Conservation (phyloP, 2,113 vertebrate species). For the Cepphus grylle region DNA sequence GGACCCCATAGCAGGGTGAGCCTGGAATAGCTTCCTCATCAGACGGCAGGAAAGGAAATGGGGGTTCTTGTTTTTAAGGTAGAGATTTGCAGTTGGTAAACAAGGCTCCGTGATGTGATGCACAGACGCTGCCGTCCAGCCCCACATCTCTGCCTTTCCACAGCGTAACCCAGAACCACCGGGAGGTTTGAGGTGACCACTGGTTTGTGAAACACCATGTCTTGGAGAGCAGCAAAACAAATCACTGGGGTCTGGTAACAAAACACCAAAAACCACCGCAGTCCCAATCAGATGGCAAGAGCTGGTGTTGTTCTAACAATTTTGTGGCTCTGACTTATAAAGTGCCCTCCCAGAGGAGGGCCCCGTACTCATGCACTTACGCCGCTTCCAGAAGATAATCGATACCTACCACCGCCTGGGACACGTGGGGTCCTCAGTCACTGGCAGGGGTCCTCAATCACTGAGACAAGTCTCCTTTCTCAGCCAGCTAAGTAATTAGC, state of each 20-base stretch:
- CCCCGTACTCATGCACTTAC: not conserved
- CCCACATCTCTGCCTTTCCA: not conserved
- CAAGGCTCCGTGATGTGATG: not conserved
- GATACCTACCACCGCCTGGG: not conserved
- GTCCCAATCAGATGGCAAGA: not conserved
- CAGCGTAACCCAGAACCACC: not conserved
- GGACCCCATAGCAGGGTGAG: slow-evolving; percentile 5
- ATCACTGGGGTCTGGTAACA: not conserved
- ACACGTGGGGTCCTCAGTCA: not conserved
- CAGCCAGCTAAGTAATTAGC: not conserved
- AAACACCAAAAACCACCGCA: not conserved
- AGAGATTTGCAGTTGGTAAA: slow-evolving; percentile 8
- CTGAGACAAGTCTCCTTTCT: not conserved
- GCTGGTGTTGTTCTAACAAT: not conserved
- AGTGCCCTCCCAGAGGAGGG: not conserved
- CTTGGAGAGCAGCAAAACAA: not conserved
- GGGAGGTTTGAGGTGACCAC: rapidly evolving
- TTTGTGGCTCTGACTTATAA: not conserved
- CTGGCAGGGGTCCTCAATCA: not conserved
- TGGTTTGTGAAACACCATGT: not conserved
- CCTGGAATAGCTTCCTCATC: slow-evolving; percentile 42
- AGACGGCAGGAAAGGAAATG: not conserved
- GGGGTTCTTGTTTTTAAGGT: not conserved
- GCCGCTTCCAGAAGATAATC: not conserved
- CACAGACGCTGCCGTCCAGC: not conserved